Conservation (phyloP, 53 echinoderm and acorn worm genomes). For the Temnopleurus reevesii region DNA sequence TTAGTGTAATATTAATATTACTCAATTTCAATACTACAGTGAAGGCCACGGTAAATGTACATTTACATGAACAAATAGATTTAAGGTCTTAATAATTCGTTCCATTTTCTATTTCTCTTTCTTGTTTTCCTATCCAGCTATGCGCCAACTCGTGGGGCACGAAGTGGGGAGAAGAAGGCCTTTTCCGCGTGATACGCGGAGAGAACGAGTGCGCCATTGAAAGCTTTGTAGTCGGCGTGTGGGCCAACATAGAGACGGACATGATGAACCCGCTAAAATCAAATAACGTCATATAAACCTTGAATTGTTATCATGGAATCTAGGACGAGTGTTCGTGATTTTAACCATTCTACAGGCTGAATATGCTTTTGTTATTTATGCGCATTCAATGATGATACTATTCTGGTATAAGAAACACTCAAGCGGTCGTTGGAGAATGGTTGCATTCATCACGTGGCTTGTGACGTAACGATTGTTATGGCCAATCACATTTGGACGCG, state of each 20-base stretch:
- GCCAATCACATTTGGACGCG: too few relatives aligned
- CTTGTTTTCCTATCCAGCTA: constrained; percentile 55
- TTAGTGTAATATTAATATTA: neutral
- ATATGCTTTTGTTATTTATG: neutral
- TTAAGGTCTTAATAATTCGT: neutral
- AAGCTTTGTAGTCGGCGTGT: constrained; percentile 93
- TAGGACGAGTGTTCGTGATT: neutral
- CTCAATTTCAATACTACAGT: neutral
- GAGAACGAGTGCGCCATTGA: constrained; percentile 94
- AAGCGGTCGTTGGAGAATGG: too few relatives aligned
- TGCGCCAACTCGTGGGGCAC: constrained; percentile 96
- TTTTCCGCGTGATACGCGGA: constrained; percentile 80
- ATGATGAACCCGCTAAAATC: constrained; percentile 67
- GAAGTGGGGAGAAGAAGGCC: constrained; percentile 89
- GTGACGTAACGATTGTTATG: neutral
- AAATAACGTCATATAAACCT: constrained; percentile 45
- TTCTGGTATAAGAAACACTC: too few relatives aligned
- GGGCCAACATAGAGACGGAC: constrained; percentile 87
- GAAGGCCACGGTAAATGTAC: neutral
- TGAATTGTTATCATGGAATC: neutral
- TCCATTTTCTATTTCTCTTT: neutral
- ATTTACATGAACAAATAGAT: too few relatives aligned
- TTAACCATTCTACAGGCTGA: neutral
- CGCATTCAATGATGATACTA: neutral
- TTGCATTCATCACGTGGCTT: too few relatives aligned